Evolutionary conservation across 2,113 vertebrate species (phyloP).

Genomic region (Lophochroa leadbeateri): DNA sequence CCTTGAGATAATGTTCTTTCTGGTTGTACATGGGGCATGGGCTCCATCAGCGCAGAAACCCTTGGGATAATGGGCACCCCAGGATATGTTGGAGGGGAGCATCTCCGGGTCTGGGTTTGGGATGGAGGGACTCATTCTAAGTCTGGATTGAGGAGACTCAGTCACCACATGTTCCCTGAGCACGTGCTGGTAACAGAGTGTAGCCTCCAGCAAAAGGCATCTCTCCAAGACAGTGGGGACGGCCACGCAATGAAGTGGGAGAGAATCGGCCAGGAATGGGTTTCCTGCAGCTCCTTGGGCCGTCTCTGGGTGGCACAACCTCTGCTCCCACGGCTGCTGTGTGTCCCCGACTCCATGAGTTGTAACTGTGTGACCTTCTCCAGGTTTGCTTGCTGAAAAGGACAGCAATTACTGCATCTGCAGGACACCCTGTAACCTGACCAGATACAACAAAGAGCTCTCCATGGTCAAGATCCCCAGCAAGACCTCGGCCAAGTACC

Average conservation of each 20-base stretch:
- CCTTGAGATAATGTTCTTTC: neutral
- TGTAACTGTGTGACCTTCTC: neutral
- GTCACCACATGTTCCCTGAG: accelerated
- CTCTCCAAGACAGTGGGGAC: neutral
- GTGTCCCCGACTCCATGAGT: neutral
- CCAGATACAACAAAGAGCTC: slow-evolving; percentile 97
- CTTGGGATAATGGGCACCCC: accelerated
- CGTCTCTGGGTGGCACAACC: neutral
- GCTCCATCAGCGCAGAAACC: neutral
- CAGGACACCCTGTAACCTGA: slow-evolving; percentile 94
- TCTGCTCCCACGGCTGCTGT: neutral
- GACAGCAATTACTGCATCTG: slow-evolving; percentile 94
- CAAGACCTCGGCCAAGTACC: slow-evolving; percentile 96
- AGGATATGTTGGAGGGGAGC: neutral
- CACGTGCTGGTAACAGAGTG: neutral
- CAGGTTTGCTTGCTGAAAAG: slow-evolving; percentile 90
- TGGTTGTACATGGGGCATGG: neutral
- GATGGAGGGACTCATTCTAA: neutral
- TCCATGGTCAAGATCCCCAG: slow-evolving; percentile 99
- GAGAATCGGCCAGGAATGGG: neutral
- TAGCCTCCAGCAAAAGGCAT: neutral
- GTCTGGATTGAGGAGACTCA: neutral
- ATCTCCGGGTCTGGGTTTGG: neutral
- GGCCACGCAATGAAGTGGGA: neutral
- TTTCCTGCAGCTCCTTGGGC: neutral